phyloP scores from a whole-genome alignment of 1,140 invertebrate genomes.

The Brachionus angularis region DNA sequence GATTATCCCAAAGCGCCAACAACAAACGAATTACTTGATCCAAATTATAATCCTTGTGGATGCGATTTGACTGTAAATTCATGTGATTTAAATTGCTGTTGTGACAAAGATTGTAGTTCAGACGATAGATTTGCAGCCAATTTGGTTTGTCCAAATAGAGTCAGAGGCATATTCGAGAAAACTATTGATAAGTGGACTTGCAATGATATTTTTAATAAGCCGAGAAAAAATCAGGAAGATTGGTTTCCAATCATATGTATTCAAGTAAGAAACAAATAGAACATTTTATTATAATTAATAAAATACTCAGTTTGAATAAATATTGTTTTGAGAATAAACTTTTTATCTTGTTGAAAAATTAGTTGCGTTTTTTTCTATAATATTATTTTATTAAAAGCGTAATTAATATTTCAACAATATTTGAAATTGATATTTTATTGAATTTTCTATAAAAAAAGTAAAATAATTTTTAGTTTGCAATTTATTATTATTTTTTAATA shows the following conservation, averaged over 20 bases:
- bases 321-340: no score
- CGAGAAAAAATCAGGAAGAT: neutral
- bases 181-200: conserved; percentile 9
- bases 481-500: neutral
- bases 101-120: neutral
- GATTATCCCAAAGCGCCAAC: neutral
- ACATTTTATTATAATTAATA: no score
- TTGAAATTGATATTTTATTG: no score
- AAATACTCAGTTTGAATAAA: no score
- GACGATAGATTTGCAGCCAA: neutral
- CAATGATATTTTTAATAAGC: neutral
- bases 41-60: conserved; percentile 21
- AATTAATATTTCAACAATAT: no score
- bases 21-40: conserved; percentile 3
- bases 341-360: no score
- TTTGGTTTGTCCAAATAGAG: neutral
- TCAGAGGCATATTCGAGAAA: conserved; percentile 2
- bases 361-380: no score
- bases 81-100: conserved; percentile 36
- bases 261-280: no score
- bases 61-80: neutral
- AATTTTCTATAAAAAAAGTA: no score
- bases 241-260: conserved; percentile 42
- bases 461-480: neutral
- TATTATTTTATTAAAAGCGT: no score